These are phyloP conservation scores for Ostrea denselamellosa DNA, from an alignment of 1,140 invertebrate genomes.

Conservation along the genomic window DNA sequence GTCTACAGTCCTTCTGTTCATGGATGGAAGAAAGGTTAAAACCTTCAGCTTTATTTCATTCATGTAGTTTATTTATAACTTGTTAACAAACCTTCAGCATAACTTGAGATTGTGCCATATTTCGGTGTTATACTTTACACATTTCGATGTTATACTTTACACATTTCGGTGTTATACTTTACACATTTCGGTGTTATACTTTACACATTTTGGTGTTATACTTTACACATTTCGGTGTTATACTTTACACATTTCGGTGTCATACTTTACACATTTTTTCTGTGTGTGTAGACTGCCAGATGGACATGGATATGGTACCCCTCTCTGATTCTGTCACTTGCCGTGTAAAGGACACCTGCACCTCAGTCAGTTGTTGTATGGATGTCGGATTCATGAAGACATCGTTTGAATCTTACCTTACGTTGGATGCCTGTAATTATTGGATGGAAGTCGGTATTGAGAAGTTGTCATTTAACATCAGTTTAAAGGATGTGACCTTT, in stretches of 20 bases:
- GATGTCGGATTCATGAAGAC: constrained; percentile 50
- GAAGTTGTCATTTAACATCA: constrained; percentile 44
- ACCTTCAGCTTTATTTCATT: background rate
- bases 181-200: background rate
- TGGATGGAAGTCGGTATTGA: constrained; percentile 56
- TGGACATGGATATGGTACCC: background rate
- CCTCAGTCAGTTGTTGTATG: constrained; percentile 56
- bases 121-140: too few species aligned
- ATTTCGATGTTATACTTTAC: background rate
- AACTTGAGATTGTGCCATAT: background rate
- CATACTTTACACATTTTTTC: background rate
- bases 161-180: background rate
- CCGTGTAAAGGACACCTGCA: constrained; percentile 49
- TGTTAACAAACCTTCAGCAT: too few species aligned
- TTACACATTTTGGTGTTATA: background rate
- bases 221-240: background rate
- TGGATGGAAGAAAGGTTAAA: constrained; percentile 50
- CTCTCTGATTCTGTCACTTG: constrained; percentile 44
- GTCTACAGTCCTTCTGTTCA: constrained; percentile 39
- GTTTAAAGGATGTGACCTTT: constrained; percentile 38
- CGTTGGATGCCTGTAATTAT: constrained; percentile 55
- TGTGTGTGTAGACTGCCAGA: background rate
- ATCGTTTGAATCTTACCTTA: constrained; percentile 52
- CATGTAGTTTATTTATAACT: too few species aligned
- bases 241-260: background rate